Base-by-base conservation (phyloP, 92 coral and sea anemone genomes). In the Plumapathes pennacea region DNA sequence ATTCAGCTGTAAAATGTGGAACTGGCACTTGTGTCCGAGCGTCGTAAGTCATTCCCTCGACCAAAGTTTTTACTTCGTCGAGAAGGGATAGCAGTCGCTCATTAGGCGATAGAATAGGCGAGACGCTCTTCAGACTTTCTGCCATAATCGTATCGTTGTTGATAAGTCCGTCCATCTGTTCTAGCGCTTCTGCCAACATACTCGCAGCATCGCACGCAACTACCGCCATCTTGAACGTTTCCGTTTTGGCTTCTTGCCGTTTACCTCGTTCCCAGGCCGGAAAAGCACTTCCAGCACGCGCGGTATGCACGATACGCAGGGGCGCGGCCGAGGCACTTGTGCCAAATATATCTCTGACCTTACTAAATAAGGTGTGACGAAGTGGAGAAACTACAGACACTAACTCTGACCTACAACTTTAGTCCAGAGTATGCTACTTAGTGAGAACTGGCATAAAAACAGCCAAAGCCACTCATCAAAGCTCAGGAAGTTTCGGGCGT, bases 121-220 rank as follows among this genome's bases (percentile, higher is more conserved):
- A 45, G 14, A 67, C 74, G 29, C 64, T 59, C 65, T 78, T 77
- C 0, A 77, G 33, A 25, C 90, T 81, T 46, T 83, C 96, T 80
- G 83, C 73, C 26, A 88, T 83, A 18, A 88, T 76, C 26, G 80
- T 81, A 48, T 94, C 99, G 25, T 89, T 96, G 14, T 96, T 76
- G 41, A 94, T 84, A 57, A 94, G 87, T 15, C 86, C 86, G 76
- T 94, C 99, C 83, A 94, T 94, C 81, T 89, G 81, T 51, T 90
- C 89, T 26, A 94, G 54, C 65, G 99, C 99, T 69, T 94, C 99
- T 9, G 96, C 99, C 50, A 94, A 67, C 82, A 90, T 89, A 20
- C 82, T 74, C 28, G 99, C 90, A 21, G 91, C 97, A 74, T 94
- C 99, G 40, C 60, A 80, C 8, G 89, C 92, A 14, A 76, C 84